Conservation (phyloP, 64 coral and sea anemone genomes). For the Montipora foliosa region DNA sequence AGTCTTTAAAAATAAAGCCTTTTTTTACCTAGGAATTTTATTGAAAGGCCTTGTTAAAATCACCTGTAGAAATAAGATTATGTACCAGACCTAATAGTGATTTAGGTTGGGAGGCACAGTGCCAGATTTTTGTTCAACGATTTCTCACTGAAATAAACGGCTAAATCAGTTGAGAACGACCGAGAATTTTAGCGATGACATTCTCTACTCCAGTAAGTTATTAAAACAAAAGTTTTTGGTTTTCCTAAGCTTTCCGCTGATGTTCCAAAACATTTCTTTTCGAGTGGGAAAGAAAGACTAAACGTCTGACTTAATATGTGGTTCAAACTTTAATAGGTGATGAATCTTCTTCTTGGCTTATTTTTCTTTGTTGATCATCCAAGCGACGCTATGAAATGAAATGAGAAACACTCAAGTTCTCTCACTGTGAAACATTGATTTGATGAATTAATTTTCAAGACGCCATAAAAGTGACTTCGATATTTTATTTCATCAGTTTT, state of each 20-base stretch:
- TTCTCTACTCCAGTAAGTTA: background rate
- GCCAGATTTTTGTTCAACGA: background rate
- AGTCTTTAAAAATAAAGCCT: background rate
- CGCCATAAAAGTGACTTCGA: background rate
- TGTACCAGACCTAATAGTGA: background rate
- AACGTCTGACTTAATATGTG: background rate
- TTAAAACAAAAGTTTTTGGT: background rate
- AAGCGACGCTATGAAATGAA: background rate
- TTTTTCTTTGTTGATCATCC: background rate
- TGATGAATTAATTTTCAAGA: slow-evolving; percentile 7
- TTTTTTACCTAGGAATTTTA: no score
- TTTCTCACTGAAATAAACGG: background rate
- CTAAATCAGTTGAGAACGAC: slow-evolving; percentile 13
- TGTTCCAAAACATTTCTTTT: no score
- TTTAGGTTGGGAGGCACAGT: no score
- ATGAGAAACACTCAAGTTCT: slow-evolving; percentile 1
- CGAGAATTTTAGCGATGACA: background rate
- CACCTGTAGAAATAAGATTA: background rate
- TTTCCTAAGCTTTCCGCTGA: background rate
- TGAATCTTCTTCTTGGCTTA: background rate
- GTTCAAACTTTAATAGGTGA: background rate
- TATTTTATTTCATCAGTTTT: slow-evolving; percentile 3
- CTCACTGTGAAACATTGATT: slow-evolving; percentile 14
- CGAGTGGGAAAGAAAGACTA: background rate
- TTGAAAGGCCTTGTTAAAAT: background rate